phyloP scores from a whole-genome alignment of 2,113 vertebrate genomes.

The Piliocolobus tephrosceles region DNA sequence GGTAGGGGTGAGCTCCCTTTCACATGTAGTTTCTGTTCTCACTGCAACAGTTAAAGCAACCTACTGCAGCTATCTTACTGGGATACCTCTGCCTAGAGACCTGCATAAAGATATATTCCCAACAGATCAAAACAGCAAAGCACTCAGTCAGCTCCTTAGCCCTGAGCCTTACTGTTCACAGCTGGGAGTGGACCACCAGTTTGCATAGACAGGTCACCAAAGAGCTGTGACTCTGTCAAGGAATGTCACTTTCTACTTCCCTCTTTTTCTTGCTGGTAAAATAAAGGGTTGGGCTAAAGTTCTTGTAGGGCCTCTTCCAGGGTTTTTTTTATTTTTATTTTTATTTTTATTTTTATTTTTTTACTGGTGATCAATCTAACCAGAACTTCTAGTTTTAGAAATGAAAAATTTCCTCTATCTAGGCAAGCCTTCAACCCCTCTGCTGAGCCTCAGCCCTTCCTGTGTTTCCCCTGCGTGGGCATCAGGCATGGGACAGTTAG shows the following conservation, averaged over 20 bases:
- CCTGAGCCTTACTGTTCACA: not conserved
- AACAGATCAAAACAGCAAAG: not conserved
- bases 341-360: not conserved
- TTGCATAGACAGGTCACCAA: not conserved
- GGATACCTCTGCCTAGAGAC: accelerated
- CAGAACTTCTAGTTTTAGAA: not conserved
- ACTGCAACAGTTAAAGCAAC: not conserved
- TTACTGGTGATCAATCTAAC: not conserved
- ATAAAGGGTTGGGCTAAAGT: not conserved
- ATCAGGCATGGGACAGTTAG: too few relatives aligned
- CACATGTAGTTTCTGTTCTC: not conserved
- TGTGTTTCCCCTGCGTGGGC: accelerated
- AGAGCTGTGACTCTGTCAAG: not conserved
- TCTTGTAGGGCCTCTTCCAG: not conserved
- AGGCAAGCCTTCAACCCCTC: not conserved
- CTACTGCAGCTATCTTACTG: not conserved
- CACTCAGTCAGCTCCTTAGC: not conserved
- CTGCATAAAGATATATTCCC: not conserved
- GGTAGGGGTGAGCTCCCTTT: not conserved
- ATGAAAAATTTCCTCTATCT: not conserved
- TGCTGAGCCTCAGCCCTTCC: not conserved
- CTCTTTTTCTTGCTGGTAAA: not conserved
- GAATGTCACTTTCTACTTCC: not conserved
- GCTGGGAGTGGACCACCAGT: not conserved
- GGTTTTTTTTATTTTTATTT: too few relatives aligned